Conservation (phyloP, 2,888 invertebrate species). For the Neuroscelio doddi region DNA sequence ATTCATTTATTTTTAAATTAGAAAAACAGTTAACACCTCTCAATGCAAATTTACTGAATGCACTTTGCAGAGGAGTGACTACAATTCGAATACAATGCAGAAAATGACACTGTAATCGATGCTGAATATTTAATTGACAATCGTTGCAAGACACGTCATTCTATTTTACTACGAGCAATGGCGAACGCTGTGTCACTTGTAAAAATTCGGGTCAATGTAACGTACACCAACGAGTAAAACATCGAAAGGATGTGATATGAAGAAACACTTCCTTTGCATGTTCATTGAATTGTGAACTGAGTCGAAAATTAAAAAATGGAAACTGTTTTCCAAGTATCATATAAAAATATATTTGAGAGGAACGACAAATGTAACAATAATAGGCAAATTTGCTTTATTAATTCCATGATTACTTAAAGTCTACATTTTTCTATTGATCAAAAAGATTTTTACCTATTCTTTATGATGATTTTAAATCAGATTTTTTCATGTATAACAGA, state of each 20-base stretch:
- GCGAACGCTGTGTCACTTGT: constrained; percentile 35
- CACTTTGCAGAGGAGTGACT: constrained; percentile 31
- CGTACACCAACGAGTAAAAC: constrained; percentile 28
- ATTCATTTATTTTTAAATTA: constrained; percentile 1
- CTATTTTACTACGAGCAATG: constrained; percentile 4
- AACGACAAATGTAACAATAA: too few species aligned
- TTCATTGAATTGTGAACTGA: background rate
- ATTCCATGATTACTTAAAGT: too few species aligned
- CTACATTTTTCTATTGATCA: too few species aligned
- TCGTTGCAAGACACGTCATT: constrained; percentile 31
- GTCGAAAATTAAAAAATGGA: too few species aligned
- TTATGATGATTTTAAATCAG: too few species aligned
- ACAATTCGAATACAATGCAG: constrained; percentile 40
- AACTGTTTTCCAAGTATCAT: too few species aligned
- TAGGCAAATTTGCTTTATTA: too few species aligned
- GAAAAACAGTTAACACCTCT: constrained; percentile 16
- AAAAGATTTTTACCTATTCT: too few species aligned
- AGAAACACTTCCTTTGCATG: constrained; percentile 38
- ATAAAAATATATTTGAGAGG: too few species aligned
- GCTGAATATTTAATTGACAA: constrained; percentile 38
- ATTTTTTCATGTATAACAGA: too few species aligned
- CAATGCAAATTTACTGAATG: constrained; percentile 13
- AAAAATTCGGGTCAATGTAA: constrained; percentile 46
- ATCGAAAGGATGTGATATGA: constrained; percentile 30
- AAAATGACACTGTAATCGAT: constrained; percentile 34